phyloP scores from a whole-genome alignment of 2,797 vertebrate genomes.

The Margarornis squamiger region DNA sequence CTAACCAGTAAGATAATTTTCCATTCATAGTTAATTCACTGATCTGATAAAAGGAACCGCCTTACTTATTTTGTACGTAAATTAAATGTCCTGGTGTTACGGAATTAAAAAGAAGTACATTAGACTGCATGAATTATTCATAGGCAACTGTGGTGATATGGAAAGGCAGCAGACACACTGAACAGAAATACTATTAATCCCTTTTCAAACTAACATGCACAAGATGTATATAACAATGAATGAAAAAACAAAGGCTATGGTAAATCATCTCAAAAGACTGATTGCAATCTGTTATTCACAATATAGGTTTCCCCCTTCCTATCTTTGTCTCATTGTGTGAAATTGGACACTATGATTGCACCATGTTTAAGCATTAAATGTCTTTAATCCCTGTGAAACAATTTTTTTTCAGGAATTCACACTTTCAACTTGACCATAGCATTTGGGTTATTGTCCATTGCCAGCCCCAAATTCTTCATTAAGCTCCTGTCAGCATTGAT shows the following conservation, averaged over 20 bases:
- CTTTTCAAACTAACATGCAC: slow-evolving; percentile 45
- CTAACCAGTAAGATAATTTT: slow-evolving; percentile 55
- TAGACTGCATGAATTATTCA: slow-evolving; percentile 72
- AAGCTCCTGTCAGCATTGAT: not conserved
- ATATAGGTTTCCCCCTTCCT: not conserved
- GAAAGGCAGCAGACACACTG: slow-evolving; percentile 50
- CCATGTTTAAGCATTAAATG: not conserved
- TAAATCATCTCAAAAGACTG: not conserved
- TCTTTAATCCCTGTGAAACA: not conserved
- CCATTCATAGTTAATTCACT: slow-evolving; percentile 60
- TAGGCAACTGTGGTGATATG: slow-evolving; percentile 7
- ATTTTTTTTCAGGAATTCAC: not conserved
- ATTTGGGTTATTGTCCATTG: not conserved
- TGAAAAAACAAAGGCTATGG: not conserved
- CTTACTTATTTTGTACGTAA: slow-evolving; percentile 63
- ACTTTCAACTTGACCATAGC: not conserved
- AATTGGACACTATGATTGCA: not conserved
- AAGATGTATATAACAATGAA: not conserved
- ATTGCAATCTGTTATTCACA: not conserved
- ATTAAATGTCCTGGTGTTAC: slow-evolving; percentile 59
- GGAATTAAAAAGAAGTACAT: slow-evolving; percentile 59
- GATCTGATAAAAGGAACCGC: slow-evolving; percentile 57
- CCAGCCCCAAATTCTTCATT: not conserved
- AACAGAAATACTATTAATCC: slow-evolving; percentile 53
- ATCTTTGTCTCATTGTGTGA: not conserved